Base-by-base conservation (phyloP, 2,888 invertebrate species). In the Agrilus mali region DNA sequence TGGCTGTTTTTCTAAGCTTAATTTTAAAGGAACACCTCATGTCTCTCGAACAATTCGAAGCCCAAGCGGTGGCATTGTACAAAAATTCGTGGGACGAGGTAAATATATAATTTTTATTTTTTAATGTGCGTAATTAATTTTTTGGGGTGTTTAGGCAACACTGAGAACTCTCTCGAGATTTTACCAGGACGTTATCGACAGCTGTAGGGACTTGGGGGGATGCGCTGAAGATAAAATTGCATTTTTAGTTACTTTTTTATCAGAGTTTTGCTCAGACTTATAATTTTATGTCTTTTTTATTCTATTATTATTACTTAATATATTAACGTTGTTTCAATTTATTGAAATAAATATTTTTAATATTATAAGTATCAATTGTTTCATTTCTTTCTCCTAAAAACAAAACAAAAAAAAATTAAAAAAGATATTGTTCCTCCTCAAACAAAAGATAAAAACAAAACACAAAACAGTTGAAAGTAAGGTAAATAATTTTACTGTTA, bases 11-110 rank as follows among this genome's bases (percentile, higher is more conserved):
- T 37, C 45, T 58, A 16, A 49, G 53, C 2, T 42, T 13, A 3
- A 17, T 36, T 45, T 41, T 84, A 40, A 66, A 69, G 7, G 65
- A 73, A 36, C 61, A 73, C 16, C 68, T 82, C 40, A 55, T 85
- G 46, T 72, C 66, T 4, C 69, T 78, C 13, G 77, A 80, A 37
- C 67, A 71, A 1, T 60, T 85, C 8, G 80, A 80, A 50, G 73
- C 77, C 39, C 77, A 82, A 52, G 80, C 81, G 52, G 64, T 82
- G 33, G 74, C 77, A 1, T 71, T 85, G 12, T 81, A 82, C 45
- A 72, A 78, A 51, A 72, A 74, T 49, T 78, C 81, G 45, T 84
- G 82, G 82, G 57, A 59, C 44, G 41, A 56, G 56, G 60, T 60
- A 50, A 48, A 48, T 41, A 6, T 14, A 32, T 2, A 2, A 3